phyloP scores from a whole-genome alignment of 2,113 vertebrate species.

The Anthoscopus minutus region DNA sequence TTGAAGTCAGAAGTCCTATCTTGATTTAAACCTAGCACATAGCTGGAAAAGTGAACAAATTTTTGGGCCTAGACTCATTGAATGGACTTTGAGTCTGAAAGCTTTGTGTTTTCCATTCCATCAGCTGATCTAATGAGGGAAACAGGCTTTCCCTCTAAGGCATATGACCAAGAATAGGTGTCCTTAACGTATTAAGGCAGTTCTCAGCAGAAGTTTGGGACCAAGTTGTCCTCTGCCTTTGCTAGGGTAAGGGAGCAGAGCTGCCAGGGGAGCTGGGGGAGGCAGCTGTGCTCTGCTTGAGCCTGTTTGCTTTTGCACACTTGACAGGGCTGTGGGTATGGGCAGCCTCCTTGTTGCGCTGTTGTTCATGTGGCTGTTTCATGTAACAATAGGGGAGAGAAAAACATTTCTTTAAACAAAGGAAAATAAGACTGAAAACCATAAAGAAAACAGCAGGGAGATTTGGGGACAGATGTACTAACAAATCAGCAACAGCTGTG shows the following conservation, averaged over 20 bases:
- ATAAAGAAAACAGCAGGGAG: constrained; percentile 39
- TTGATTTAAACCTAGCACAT: not conserved
- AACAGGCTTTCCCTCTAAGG: not conserved
- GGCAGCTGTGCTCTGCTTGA: not conserved
- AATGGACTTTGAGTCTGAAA: not conserved
- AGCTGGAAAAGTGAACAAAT: not conserved
- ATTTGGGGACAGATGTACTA: not conserved
- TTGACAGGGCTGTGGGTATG: not conserved
- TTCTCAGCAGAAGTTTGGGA: not conserved
- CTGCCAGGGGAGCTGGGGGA: not conserved
- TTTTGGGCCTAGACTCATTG: not conserved
- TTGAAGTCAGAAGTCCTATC: not conserved
- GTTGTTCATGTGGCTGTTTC: not conserved
- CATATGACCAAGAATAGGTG: not conserved
- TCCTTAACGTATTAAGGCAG: not conserved
- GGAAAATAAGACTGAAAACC: constrained; percentile 39
- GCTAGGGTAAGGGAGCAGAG: not conserved
- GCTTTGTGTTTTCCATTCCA: not conserved
- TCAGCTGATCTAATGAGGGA: not conserved
- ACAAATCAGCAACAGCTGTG: constrained; percentile 53
- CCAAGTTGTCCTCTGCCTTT: not conserved
- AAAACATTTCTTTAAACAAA: constrained; percentile 55
- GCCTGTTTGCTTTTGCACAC: not conserved
- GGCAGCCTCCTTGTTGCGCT: not conserved
- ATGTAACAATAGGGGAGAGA: constrained; percentile 1